Evolutionary conservation across 2,888 invertebrate genomes (phyloP).

Genomic region (Liodrosophila aerea): DNA sequence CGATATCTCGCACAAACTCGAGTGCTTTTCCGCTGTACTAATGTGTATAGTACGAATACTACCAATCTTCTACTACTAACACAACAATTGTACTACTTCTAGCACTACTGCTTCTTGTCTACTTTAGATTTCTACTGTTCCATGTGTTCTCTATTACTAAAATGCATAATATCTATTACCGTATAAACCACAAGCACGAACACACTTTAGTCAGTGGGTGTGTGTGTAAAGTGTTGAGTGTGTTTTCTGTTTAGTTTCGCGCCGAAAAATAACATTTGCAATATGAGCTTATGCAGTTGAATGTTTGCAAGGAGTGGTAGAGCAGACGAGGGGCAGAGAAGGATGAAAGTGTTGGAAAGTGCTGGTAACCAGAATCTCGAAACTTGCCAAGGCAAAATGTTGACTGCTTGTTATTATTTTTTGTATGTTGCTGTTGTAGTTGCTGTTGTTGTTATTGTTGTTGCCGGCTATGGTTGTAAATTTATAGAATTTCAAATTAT

Average conservation of each 20-base stretch:
- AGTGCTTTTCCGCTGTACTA: no score
- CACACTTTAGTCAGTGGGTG: not conserved
- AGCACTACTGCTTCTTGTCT: no score
- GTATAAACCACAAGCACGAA: conserved; percentile 5
- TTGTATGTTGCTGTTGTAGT: conserved; percentile 7
- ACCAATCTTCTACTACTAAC: no score
- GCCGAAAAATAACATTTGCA: conserved; percentile 46
- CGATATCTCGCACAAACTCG: no score
- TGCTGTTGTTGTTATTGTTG: conserved; percentile 13
- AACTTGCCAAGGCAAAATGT: conserved; percentile 30
- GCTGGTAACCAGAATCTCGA: conserved; percentile 34
- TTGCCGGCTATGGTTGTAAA: conserved; percentile 49
- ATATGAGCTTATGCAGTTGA: conserved; percentile 35
- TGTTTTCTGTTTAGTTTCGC: conserved; percentile 48
- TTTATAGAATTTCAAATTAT: conserved; percentile 73
- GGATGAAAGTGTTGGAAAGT: not conserved
- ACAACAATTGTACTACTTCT: no score
- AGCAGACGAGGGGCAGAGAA: not conserved
- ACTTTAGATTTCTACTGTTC: no score
- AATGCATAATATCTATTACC: not conserved
- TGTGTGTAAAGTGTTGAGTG: conserved; percentile 6
- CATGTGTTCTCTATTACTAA: no score
- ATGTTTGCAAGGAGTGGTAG: not conserved
- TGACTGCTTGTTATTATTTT: conserved; percentile 33
- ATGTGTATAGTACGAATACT: no score